Evolutionary conservation across 2,113 vertebrate genomes (phyloP).

Genomic region (Syngnathus typhle): DNA sequence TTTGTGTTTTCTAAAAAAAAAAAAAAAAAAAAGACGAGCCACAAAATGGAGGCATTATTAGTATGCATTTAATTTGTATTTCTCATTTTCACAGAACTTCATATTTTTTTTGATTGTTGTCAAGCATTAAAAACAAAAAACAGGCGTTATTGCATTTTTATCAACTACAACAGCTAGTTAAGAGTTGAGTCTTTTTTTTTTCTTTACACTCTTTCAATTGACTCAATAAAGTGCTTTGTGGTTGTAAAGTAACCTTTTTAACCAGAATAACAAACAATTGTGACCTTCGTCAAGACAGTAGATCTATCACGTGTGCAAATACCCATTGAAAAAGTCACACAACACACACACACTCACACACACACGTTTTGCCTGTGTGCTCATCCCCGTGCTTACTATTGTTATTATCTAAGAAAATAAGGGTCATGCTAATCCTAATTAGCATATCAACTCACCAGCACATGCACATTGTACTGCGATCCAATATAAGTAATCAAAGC

Average conservation of each 20-base stretch:
- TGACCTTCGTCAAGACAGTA: constrained; percentile 18
- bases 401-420: neutral
- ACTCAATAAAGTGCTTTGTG: constrained; percentile 71
- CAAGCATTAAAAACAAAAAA: neutral
- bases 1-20: constrained; percentile 13
- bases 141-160: constrained; percentile 4
- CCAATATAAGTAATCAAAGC: neutral
- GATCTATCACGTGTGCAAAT: constrained; percentile 19
- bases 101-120: constrained; percentile 2
- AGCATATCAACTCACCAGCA: neutral
- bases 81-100: constrained; percentile 38
- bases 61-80: constrained; percentile 24
- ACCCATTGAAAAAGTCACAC: constrained; percentile 14
- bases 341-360: constrained; percentile 3
- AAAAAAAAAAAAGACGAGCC: constrained; percentile 35
- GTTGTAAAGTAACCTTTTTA: constrained; percentile 26
- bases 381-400: constrained; percentile 38
- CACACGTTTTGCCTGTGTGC: neutral
- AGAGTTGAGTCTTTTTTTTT: neutral
- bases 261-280: constrained; percentile 26
- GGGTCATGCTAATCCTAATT: no score
- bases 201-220: constrained; percentile 23
- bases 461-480: neutral
- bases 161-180: neutral
- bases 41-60: constrained; percentile 53